Evolutionary conservation across 2,888 invertebrate genomes (phyloP).

Genomic region (Agriopis marginaria): DNA sequence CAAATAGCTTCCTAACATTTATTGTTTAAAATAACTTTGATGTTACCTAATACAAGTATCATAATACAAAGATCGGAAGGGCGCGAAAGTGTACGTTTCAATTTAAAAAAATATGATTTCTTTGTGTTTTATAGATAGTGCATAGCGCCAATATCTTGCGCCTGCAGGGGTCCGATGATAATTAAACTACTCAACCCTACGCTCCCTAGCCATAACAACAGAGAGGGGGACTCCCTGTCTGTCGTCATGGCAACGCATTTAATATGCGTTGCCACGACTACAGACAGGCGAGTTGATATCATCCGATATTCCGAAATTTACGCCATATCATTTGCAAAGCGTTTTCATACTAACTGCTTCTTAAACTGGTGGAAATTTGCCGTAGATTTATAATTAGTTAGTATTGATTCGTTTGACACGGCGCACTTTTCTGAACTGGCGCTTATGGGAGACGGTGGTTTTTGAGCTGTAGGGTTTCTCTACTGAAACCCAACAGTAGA

Average conservation of each 20-base stretch:
- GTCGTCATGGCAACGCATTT: constrained; percentile 29
- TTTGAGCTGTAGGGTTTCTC: too few species aligned
- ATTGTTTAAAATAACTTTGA: not conserved
- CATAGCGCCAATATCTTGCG: not conserved
- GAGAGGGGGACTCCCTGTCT: constrained; percentile 1
- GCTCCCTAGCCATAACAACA: not conserved
- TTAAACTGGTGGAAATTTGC: too few species aligned
- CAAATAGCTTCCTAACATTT: not conserved
- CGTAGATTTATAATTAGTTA: not conserved
- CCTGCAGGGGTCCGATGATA: constrained; percentile 13
- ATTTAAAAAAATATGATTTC: too few species aligned
- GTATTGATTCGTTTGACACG: not conserved
- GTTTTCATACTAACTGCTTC: too few species aligned
- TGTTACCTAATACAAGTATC: too few species aligned
- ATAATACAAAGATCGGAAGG: too few species aligned
- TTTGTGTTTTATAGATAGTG: not conserved
- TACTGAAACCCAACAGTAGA: not conserved
- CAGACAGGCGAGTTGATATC: not conserved
- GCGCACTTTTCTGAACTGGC: not conserved
- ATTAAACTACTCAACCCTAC: constrained; percentile 5
- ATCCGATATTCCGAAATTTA: not conserved
- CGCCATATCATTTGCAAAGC: too few species aligned
- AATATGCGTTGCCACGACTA: too few species aligned
- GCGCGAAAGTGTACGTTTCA: too few species aligned
- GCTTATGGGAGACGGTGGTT: not conserved